A percentile compares a stretch with the other conserved stretches of the same genome.
These are phyloP conservation scores for Congeria kusceri DNA, from an alignment of 2,888 invertebrate species.

Conservation along the genomic window DNA sequence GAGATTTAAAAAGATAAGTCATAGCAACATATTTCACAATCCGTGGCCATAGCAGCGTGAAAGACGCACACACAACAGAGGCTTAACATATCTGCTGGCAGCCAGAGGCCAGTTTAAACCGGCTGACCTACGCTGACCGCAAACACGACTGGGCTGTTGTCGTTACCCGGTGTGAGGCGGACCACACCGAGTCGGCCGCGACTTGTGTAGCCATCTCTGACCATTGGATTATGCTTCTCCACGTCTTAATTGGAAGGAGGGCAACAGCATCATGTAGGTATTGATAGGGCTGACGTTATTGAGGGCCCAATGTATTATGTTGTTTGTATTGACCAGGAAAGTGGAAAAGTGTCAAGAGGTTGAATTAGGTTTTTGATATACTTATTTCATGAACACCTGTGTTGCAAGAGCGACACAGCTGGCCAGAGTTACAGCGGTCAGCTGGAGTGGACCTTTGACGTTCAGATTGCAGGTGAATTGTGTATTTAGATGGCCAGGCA, in stretches of 20 bases:
- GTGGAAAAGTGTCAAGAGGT: constrained; percentile 4
- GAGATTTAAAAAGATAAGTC: no score
- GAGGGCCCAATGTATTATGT: constrained; percentile 1
- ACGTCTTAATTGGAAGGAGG: neutral
- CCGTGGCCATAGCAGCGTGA: no score
- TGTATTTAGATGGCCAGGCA: no score
- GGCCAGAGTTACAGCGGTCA: neutral
- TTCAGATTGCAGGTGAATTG: no score
- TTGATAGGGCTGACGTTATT: neutral
- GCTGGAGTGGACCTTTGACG: neutral
- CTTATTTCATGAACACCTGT: constrained; percentile 7
- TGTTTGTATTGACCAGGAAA: constrained; percentile 1
- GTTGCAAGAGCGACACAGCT: neutral
- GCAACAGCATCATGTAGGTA: neutral
- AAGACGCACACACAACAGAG: no score
- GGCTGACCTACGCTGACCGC: no score
- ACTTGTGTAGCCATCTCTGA: neutral
- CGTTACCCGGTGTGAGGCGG: constrained; percentile 2
- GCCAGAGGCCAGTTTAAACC: no score
- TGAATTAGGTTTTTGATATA: constrained; percentile 1
- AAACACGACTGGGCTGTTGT: no score
- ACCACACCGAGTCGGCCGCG: constrained; percentile 21
- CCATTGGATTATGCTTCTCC: no score
- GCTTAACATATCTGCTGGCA: no score
- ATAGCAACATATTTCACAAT: no score